Base-by-base conservation (phyloP, 1,140 invertebrate species). In the Acromyrmex charruanus region DNA sequence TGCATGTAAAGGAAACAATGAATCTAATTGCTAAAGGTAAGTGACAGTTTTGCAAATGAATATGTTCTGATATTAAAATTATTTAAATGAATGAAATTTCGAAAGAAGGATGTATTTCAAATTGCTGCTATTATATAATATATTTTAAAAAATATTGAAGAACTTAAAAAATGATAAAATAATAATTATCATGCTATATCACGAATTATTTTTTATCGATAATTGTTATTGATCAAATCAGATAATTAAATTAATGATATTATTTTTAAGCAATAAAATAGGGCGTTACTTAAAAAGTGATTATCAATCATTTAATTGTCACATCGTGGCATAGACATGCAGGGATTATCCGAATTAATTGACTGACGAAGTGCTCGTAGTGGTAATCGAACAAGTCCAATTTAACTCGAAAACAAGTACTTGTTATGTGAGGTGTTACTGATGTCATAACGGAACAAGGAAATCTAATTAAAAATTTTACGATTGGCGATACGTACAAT, bases 1-100 rank as follows among this genome's bases (percentile, higher is more conserved):
- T 65, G 53, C 53, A 63, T 35, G 68, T 21, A 25, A 61, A 68
- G 79, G 58, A 49, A 39, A 18, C n/a, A 49, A 84, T 77, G 28
- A 71, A 85, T 87, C 75, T 77, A 65, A 84, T 59, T 12, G n/a
- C 28, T 51, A 39, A 39, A 74, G 87, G 85, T 88, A 89, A 89
- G 86, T 84, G 68, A 88, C 51, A 71, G 69, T 88, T 87, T 72
- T 68, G 79, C 72, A 18, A 44, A 14, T 12, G 4, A 21, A 39
- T 39, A 21, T 9, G 1, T 39, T 66, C 35, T 35, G 2, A 5
- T 68, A 68, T 39, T 68, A 35, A 39, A 39, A 68, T 39, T n/a
- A 39, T 68, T 68, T 2, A 21, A 1, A 66, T 12, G 10, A 51
- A 18, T 12, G 25, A 61, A 25, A 55, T 53, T 55, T 0, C 16